Evolutionary conservation across 2,888 invertebrate species (phyloP).

Genomic region (Melolontha melolontha): DNA sequence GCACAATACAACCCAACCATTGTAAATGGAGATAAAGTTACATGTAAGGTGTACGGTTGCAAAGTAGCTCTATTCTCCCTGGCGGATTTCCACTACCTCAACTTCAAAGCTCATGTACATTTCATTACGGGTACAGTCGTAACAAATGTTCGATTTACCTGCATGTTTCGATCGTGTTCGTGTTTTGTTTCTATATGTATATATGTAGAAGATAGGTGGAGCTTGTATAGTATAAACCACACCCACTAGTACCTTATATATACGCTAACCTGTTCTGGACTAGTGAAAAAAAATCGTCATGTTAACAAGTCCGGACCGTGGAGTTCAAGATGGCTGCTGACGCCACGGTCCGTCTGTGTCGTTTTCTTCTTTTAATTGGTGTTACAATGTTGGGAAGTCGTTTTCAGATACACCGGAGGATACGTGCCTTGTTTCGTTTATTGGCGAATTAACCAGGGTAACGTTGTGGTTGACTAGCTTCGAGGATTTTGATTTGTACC

Average conservation of each 20-base stretch:
- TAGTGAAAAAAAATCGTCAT: constrained; percentile 59
- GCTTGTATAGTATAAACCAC: constrained; percentile 53
- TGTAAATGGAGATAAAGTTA: constrained; percentile 35
- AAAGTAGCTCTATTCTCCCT: constrained; percentile 34
- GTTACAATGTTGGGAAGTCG: constrained; percentile 63
- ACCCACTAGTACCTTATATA: constrained; percentile 57
- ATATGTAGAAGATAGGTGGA: constrained; percentile 25
- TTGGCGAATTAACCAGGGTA: constrained; percentile 57
- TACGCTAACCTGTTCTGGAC: constrained; percentile 59
- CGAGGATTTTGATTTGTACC: not conserved
- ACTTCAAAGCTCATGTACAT: constrained; percentile 53
- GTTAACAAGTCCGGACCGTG: constrained; percentile 61
- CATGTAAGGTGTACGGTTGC: constrained; percentile 36
- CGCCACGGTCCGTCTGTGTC: constrained; percentile 60
- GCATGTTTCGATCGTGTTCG: constrained; percentile 4
- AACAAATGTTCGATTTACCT: constrained; percentile 61
- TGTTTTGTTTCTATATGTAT: constrained; percentile 3
- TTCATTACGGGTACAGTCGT: constrained; percentile 57
- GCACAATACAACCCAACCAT: constrained; percentile 5
- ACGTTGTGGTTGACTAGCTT: not conserved
- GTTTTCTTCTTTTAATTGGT: constrained; percentile 61
- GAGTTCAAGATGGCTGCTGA: constrained; percentile 63
- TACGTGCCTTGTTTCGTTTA: constrained; percentile 63
- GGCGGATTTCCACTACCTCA: constrained; percentile 21
- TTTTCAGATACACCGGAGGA: constrained; percentile 58